Evolutionary conservation across 2,888 invertebrate species (phyloP).

Genomic region (Globia sparganii): DNA sequence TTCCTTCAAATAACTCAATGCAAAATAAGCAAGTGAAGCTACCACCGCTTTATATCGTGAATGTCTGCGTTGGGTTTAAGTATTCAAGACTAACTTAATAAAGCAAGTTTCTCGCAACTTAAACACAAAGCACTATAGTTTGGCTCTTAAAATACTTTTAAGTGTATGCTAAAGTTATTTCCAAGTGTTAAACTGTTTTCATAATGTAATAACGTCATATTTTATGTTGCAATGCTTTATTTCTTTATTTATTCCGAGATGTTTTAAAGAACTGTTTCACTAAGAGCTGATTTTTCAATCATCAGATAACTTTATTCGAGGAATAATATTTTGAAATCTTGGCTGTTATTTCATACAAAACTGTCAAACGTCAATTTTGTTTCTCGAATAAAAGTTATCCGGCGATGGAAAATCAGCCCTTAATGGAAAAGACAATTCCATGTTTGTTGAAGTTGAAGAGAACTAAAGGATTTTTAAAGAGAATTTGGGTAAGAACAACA

Average conservation of each 20-base stretch:
- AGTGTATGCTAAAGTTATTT: constrained; percentile 68
- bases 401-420: no score
- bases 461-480: background rate
- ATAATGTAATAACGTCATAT: constrained; percentile 58
- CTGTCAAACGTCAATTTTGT: no score
- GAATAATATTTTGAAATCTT: no score
- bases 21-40: constrained; percentile 33
- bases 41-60: constrained; percentile 34
- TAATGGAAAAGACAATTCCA: constrained; percentile 3
- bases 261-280: constrained; percentile 30
- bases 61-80: constrained; percentile 60
- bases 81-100: constrained; percentile 68
- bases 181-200: constrained; percentile 66
- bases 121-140: constrained; percentile 68
- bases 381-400: no score
- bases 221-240: constrained; percentile 43
- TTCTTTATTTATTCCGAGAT: constrained; percentile 22
- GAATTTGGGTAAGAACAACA: background rate
- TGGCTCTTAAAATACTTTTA: constrained; percentile 66
- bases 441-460: background rate
- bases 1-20: constrained; percentile 28
- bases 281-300: no score
- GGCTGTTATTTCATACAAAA: no score
- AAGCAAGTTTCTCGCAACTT: constrained; percentile 66
- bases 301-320: no score